Percentiles rank a stretch among this genome's conserved stretches.
phyloP scores from a whole-genome alignment of 2,797 vertebrate species.

The Crenichthys baileyi region DNA sequence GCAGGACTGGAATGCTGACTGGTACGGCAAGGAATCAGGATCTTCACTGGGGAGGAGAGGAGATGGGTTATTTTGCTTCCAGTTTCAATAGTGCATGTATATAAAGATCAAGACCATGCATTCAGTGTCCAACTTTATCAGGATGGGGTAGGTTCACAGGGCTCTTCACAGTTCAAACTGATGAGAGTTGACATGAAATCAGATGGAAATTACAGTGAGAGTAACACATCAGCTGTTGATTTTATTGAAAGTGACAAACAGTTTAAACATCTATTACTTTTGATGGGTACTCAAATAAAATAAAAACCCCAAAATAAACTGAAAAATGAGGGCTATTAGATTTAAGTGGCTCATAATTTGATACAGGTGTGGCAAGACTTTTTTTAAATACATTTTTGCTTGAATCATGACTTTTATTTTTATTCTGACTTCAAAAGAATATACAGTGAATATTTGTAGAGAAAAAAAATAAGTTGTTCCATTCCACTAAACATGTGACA shows the following conservation, averaged over 20 bases:
- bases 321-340: conserved; percentile 14
- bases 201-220: conserved; percentile 31
- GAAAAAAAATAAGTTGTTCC: neutral
- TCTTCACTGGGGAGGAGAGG: too few relatives aligned
- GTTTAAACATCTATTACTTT: conserved; percentile 14
- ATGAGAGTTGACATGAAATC: conserved; percentile 50
- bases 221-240: conserved; percentile 17
- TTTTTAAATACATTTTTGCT: neutral
- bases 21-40: too few relatives aligned
- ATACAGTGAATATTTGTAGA: neutral
- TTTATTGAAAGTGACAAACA: conserved; percentile 14
- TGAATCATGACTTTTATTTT: neutral
- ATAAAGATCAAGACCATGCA: too few relatives aligned
- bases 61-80: too few relatives aligned
- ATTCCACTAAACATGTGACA: neutral
- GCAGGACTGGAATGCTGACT: too few relatives aligned
- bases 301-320: neutral
- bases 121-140: neutral
- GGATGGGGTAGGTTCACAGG: conserved; percentile 20
- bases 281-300: conserved; percentile 3
- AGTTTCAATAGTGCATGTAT: too few relatives aligned
- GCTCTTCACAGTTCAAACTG: conserved; percentile 28
- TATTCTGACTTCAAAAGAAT: neutral
- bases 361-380: neutral
- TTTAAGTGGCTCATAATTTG: conserved; percentile 20